These are phyloP conservation scores for Ormyrus nitidulus DNA, from an alignment of 2,888 invertebrate species.

Conservation along the genomic window DNA sequence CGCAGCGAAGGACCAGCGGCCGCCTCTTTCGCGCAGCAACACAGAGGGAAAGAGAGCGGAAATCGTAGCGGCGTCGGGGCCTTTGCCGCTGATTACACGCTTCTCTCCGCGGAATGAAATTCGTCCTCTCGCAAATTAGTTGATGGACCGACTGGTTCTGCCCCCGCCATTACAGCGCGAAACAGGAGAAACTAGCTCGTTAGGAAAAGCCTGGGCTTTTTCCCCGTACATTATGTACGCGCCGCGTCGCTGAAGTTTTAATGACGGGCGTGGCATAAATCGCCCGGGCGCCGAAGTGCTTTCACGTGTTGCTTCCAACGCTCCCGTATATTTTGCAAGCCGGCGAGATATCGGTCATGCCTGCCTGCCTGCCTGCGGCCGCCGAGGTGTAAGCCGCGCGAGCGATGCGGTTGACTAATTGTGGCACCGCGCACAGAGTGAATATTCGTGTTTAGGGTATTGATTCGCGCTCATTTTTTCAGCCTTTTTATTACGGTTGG, in stretches of 20 bases:
- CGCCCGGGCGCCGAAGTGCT: slow-evolving; percentile 33
- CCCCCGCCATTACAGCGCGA: not conserved
- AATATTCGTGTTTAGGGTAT: slow-evolving; percentile 14
- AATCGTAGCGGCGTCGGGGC: not conserved
- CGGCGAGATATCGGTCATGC: no score
- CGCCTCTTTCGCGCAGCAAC: not conserved
- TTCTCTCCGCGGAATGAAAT: slow-evolving; percentile 6
- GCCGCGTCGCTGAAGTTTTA: slow-evolving; percentile 43
- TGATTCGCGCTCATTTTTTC: not conserved
- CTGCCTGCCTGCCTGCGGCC: no score
- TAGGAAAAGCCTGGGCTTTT: not conserved
- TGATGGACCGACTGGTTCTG: not conserved
- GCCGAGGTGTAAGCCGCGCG: no score
- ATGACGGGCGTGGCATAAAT: slow-evolving; percentile 26
- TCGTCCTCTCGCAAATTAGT: slow-evolving; percentile 10
- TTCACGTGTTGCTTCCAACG: slow-evolving; percentile 13
- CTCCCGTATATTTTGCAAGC: slow-evolving; percentile 4
- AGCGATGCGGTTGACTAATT: slow-evolving; percentile 2
- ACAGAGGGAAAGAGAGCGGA: not conserved
- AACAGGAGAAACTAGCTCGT: not conserved
- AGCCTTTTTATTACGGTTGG: not conserved
- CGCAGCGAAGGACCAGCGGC: not conserved
- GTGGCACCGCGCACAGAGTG: slow-evolving; percentile 1
- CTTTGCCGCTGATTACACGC: slow-evolving; percentile 14
- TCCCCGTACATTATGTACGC: slow-evolving; percentile 17